A percentile compares a stretch with the other conserved stretches of the same genome.
Conservation (phyloP, 2,797 vertebrate species). For the Cheirogaleus major region DNA sequence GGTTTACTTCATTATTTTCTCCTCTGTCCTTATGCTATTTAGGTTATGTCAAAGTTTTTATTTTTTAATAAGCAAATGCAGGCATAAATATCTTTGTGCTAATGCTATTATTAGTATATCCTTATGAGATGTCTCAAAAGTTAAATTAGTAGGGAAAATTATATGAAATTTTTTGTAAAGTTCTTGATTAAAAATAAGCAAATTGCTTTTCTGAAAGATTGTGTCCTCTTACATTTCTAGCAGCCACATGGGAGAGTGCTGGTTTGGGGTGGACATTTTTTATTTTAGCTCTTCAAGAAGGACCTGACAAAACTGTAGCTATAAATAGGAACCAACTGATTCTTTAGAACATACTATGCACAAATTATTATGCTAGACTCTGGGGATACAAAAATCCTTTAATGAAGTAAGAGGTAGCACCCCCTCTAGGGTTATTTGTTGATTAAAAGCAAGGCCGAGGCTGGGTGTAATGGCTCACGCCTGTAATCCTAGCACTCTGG, state of each 20-base stretch:
- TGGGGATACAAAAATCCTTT: background rate
- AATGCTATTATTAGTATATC: background rate
- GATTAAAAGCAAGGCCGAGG: background rate
- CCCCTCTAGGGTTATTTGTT: background rate
- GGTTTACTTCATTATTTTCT: background rate
- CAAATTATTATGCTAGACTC: background rate
- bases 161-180: background rate
- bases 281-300: background rate
- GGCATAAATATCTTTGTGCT: background rate
- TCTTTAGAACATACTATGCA: background rate
- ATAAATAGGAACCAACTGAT: background rate
- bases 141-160: background rate
- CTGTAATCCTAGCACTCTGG: no score
- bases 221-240: background rate
- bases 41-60: background rate
- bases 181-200: background rate
- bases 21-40: background rate
- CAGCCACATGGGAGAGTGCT: background rate
- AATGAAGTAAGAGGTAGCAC: background rate
- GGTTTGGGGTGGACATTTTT: background rate
- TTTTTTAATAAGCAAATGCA: background rate
- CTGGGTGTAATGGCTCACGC: no score
- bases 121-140: background rate
- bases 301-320: background rate
- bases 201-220: background rate